Conservation (phyloP, 1,140 invertebrate species). For the Matsumurasca onukii region DNA sequence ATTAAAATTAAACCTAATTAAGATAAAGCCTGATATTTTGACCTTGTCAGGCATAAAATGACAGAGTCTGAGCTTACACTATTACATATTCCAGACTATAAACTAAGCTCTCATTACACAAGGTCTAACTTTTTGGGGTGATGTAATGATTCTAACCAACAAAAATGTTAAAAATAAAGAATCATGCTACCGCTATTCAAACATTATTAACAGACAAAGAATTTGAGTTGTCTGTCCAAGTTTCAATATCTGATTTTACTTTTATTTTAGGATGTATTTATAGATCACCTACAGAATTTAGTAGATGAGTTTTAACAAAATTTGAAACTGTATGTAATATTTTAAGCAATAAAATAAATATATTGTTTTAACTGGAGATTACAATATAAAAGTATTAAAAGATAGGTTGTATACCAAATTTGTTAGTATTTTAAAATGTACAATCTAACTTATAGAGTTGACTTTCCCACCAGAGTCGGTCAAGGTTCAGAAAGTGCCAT, state of each 20-base stretch:
- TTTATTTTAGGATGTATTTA: conserved; percentile 17
- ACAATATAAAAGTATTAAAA: conserved; percentile 12
- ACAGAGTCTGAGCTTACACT: neutral
- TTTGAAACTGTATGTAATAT: neutral
- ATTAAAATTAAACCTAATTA: conserved; percentile 8
- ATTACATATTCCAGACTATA: conserved; percentile 10
- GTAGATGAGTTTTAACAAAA: neutral
- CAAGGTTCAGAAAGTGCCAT: neutral
- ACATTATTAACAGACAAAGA: conserved; percentile 22
- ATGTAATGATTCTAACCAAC: conserved; percentile 11
- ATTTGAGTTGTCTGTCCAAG: conserved; percentile 21
- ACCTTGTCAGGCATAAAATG: conserved; percentile 16
- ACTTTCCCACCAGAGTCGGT: neutral
- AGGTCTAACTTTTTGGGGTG: conserved; percentile 7
- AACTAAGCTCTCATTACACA: conserved; percentile 8
- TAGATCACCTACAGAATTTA: conserved; percentile 11
- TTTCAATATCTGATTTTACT: conserved; percentile 15
- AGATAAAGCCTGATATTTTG: conserved; percentile 5
- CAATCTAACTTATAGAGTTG: conserved; percentile 8
- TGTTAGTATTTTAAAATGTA: conserved; percentile 12
- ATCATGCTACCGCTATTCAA: conserved; percentile 5
- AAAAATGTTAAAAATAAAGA: conserved; percentile 7
- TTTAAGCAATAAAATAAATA: conserved; percentile 15
- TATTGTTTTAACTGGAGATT: conserved; percentile 1
- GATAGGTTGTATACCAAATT: conserved; percentile 11